Evolutionary conservation across 2,888 invertebrate genomes (phyloP).

Genomic region (Drosophila crucigera): DNA sequence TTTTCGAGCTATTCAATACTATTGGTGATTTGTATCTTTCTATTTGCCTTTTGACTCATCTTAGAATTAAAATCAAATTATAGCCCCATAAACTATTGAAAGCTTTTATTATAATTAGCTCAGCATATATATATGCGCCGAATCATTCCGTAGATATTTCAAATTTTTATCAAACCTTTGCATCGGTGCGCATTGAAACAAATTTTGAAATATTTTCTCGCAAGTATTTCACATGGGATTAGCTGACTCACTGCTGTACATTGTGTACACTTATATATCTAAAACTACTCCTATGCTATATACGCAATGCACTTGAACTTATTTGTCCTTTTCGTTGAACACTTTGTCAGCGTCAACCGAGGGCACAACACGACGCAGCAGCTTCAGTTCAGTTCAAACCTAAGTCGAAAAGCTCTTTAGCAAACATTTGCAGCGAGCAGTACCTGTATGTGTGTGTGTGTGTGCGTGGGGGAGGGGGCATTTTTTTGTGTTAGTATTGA

Average conservation of each 20-base stretch:
- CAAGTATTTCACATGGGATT: background rate
- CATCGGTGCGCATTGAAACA: background rate
- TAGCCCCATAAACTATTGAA: background rate
- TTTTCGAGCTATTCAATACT: background rate
- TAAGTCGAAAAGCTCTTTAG: slow-evolving; percentile 13
- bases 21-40: background rate
- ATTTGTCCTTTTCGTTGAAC: slow-evolving; percentile 6
- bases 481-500: slow-evolving; percentile 14
- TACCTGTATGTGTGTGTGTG: background rate
- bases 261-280: background rate
- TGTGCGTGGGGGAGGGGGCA: slow-evolving; percentile 8
- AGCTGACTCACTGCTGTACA: slow-evolving; percentile 3
- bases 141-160: background rate
- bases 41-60: background rate
- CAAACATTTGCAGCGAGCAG: slow-evolving; percentile 8
- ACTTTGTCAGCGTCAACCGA: background rate
- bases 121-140: background rate
- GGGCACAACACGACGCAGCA: background rate
- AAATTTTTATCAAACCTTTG: background rate
- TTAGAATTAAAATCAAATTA: background rate
- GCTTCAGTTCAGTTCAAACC: slow-evolving; percentile 2
- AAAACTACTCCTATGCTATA: background rate
- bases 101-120: slow-evolving; percentile 5
- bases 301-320: slow-evolving; percentile 2
- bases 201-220: background rate